phyloP scores from a whole-genome alignment of 2,113 vertebrate species.

The Diphyllodes magnificus region DNA sequence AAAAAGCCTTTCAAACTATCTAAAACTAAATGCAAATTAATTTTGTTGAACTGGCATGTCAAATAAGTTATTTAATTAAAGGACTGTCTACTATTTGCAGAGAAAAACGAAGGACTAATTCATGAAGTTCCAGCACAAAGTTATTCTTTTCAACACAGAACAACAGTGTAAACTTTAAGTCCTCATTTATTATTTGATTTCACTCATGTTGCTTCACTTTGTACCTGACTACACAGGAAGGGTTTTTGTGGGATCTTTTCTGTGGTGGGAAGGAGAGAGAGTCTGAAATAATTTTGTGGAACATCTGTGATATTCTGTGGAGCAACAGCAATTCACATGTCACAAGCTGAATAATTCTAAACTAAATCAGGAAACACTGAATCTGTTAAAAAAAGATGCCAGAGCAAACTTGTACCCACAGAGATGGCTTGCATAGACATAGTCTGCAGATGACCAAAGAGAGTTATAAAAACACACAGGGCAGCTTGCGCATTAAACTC shows the following conservation, averaged over 20 bases:
- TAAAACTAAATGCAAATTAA: neutral
- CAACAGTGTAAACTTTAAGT: neutral
- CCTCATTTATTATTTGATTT: neutral
- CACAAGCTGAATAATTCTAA: neutral
- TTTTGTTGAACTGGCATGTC: neutral
- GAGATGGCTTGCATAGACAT: neutral
- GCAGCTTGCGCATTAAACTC: neutral
- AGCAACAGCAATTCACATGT: neutral
- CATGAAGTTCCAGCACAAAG: neutral
- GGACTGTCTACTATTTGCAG: neutral
- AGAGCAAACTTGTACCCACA: neutral
- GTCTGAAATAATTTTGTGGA: neutral
- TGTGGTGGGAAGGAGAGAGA: fast-evolving
- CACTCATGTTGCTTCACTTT: neutral
- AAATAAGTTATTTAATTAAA: neutral
- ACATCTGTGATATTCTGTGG: neutral
- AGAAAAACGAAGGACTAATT: neutral
- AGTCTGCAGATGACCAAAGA: neutral
- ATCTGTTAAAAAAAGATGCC: neutral
- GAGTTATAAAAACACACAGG: neutral
- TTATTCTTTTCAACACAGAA: neutral
- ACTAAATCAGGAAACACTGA: neutral
- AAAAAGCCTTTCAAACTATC: neutral
- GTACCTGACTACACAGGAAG: neutral
- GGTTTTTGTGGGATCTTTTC: neutral